phyloP scores from a whole-genome alignment of 2,113 vertebrate species.

The Dromiciops gliroides region DNA sequence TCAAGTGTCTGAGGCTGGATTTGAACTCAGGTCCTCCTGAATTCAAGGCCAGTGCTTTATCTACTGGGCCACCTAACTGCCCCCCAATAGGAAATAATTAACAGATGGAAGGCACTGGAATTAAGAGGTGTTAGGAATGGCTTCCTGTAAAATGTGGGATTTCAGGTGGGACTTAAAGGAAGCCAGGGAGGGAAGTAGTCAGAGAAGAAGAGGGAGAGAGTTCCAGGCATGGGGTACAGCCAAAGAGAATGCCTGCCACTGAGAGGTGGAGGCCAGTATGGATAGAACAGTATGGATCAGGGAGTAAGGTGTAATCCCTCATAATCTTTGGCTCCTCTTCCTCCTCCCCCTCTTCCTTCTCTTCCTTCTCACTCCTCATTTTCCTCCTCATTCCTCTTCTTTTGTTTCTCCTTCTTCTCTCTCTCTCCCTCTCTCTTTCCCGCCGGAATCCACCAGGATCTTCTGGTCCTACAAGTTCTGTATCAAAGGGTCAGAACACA shows the following conservation, averaged over 20 bases:
- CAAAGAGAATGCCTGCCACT: background rate
- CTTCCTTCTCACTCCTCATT: background rate
- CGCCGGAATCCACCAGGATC: background rate
- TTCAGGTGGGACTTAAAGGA: too few species aligned
- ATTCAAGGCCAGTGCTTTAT: too few species aligned
- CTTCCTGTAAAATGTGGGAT: background rate
- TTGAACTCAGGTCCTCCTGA: too few species aligned
- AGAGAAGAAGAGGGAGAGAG: too few species aligned
- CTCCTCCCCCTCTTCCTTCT: background rate
- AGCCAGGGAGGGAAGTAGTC: too few species aligned
- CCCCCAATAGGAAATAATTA: background rate
- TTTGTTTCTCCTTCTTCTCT: too few species aligned
- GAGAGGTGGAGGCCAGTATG: background rate
- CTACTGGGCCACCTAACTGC: too few species aligned
- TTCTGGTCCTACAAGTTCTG: background rate
- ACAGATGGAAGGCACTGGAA: background rate
- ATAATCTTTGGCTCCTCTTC: background rate
- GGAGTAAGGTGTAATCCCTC: background rate
- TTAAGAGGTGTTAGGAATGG: background rate
- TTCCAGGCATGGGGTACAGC: too few species aligned
- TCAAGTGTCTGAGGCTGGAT: too few species aligned
- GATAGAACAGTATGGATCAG: background rate
- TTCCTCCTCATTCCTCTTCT: too few species aligned
- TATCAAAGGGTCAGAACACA: background rate
- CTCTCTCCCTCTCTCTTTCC: background rate